Base-by-base conservation (phyloP, 2,888 invertebrate genomes). In the Kuschelorhynchus macadamiae region DNA sequence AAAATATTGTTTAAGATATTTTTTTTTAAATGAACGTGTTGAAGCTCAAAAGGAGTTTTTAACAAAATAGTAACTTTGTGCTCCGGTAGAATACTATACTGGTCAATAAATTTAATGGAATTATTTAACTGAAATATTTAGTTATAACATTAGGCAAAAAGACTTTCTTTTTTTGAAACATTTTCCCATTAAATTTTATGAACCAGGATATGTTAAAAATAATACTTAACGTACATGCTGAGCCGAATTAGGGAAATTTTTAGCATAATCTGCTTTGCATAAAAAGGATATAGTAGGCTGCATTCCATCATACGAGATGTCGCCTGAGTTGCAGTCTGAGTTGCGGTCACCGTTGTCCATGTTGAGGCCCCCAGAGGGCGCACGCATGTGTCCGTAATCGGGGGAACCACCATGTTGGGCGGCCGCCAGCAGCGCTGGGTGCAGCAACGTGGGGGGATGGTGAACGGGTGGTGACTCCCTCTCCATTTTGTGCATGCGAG, bases 241-340 rank as follows among this genome's bases (percentile, higher is more conserved):
- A 50, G 73, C 70, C 18, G 52, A 44, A 62, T 16, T 52, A 62
- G 32, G 62, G 14, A 44, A 76, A 79, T 77, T 78, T 78, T 80
- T 77, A 82, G 83, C 80, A 89, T 88, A 88, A 36, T 32, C 78
- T 77, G 44, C 33, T 62, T 82, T 82, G 83, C 80, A 89, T 88
- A 88, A 90, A 94, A 95, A 95, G 92, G 95, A 95, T 94, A 96
- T 95, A 89, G 95, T 94, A 91, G 95, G 94, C 88, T 94, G 93
- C 87, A 94, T 90, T 85, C 94, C 94, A 85, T 95, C 96, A 88
- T 94, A 95, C 81, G 91, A 91, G 86, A 94, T 92, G 85, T 95
- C 95, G 72, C 91, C 94, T 79, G 94, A 92, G 87, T 94, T 95
- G 88, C 95, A 94, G 87, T 95, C 95, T 76, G 94, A 94, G 83